phyloP scores from a whole-genome alignment of 2,888 invertebrate species.

The Steinernema carpocapsae region DNA sequence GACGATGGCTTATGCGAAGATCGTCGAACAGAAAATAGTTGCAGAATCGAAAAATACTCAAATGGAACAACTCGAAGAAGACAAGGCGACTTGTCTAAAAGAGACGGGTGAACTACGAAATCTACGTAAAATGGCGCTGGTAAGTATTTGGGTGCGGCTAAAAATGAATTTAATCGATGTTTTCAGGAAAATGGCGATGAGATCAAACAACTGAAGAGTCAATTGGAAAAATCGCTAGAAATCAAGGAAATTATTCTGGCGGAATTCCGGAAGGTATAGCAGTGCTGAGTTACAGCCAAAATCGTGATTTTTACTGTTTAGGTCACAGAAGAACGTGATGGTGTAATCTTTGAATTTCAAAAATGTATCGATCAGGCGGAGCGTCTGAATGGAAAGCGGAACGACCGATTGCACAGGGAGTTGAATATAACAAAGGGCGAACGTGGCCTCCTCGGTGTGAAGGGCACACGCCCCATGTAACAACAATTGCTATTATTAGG shows the following conservation, averaged over 20 bases:
- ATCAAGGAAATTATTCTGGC: conserved; percentile 5
- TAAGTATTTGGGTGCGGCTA: background rate
- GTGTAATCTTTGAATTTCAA: background rate
- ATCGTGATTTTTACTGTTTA: background rate
- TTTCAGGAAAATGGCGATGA: background rate
- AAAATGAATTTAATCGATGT: background rate
- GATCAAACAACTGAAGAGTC: background rate
- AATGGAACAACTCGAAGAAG: background rate
- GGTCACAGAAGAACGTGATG: conserved; percentile 7
- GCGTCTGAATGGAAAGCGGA: background rate
- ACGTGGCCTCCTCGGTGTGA: too few relatives aligned
- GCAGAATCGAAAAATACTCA: background rate
- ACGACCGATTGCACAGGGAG: background rate
- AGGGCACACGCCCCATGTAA: background rate
- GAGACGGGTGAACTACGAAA: background rate
- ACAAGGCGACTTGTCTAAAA: background rate
- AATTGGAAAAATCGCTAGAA: background rate
- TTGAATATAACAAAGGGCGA: too few relatives aligned
- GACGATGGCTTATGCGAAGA: background rate
- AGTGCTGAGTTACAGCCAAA: background rate
- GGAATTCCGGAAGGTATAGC: background rate
- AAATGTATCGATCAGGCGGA: background rate
- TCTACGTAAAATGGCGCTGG: background rate
- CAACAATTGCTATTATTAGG: background rate
- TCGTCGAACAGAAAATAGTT: background rate